A percentile compares a stretch with the other conserved stretches of the same genome.
Evolutionary conservation across 1,140 invertebrate species (phyloP).

Genomic region (Calycopis cecrops): DNA sequence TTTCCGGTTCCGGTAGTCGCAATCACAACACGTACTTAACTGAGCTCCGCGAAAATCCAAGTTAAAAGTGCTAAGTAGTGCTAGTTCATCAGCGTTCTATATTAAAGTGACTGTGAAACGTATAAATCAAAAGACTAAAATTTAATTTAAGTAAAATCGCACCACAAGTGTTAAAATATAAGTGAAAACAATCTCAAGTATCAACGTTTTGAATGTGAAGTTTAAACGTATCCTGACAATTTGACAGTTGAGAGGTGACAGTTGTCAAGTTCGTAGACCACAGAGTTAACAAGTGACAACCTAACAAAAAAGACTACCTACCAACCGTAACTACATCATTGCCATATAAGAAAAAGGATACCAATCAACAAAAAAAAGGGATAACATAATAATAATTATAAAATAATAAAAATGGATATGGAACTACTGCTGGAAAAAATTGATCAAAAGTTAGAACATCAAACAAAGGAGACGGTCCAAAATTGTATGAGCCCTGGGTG

Average conservation of each 20-base stretch:
- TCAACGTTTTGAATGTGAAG: not conserved
- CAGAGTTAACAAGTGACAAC: no score
- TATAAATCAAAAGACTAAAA: no score
- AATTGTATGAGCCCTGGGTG: no score
- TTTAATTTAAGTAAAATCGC: no score
- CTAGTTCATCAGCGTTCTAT: no score
- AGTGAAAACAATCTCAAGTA: not conserved
- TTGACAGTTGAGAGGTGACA: no score
- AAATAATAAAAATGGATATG: no score
- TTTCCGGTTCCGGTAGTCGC: not conserved
- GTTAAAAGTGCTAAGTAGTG: not conserved
- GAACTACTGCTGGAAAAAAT: slow-evolving; percentile 25
- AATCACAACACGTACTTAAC: not conserved
- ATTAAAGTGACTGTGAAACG: no score
- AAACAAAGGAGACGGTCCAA: slow-evolving; percentile 26
- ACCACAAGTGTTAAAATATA: not conserved
- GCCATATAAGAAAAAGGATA: not conserved
- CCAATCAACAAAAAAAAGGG: not conserved
- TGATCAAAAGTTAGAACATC: slow-evolving; percentile 27
- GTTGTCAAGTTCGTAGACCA: no score
- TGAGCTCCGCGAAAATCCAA: not conserved
- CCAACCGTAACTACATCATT: not conserved
- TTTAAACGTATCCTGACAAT: not conserved
- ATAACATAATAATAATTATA: no score
- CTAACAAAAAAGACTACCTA: no score